These are phyloP conservation scores for Triops cancriformis DNA, from an alignment of 1,140 invertebrate genomes.

Conservation along the genomic window DNA sequence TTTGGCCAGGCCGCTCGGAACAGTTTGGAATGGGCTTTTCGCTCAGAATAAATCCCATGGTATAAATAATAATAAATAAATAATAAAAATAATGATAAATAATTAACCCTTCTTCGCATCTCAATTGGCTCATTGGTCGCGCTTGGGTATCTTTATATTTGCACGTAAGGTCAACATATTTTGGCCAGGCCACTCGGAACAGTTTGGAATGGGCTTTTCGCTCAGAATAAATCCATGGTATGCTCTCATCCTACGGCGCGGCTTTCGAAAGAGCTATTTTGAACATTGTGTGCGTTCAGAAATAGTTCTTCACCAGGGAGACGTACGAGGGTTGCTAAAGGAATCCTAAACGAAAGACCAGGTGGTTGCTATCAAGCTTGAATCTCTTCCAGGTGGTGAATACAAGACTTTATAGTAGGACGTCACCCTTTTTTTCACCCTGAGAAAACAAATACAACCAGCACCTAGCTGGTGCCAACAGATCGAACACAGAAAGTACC, in stretches of 20 bases:
- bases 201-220: neutral
- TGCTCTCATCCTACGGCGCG: neutral
- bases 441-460: neutral
- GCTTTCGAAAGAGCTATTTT: neutral
- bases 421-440: neutral
- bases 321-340: neutral
- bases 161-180: neutral
- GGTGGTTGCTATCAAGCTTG: neutral
- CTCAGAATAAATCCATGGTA: neutral
- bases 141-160: neutral
- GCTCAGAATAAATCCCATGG: neutral
- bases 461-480: slow-evolving; percentile 1
- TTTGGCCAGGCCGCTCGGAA: neutral
- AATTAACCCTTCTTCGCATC: neutral
- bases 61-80: too few species aligned
- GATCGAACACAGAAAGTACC: neutral
- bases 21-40: neutral
- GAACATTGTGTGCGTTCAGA: neutral
- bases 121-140: neutral
- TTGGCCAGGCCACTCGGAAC: neutral
- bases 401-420: neutral
- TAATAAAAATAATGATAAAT: too few species aligned
- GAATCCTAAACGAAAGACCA: neutral
- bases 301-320: neutral
- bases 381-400: neutral